Evolutionary conservation across 2,113 vertebrate genomes (phyloP), one percentile per base, ranked within the genome.

Genomic region (Menura novaehollandiae): DNA sequence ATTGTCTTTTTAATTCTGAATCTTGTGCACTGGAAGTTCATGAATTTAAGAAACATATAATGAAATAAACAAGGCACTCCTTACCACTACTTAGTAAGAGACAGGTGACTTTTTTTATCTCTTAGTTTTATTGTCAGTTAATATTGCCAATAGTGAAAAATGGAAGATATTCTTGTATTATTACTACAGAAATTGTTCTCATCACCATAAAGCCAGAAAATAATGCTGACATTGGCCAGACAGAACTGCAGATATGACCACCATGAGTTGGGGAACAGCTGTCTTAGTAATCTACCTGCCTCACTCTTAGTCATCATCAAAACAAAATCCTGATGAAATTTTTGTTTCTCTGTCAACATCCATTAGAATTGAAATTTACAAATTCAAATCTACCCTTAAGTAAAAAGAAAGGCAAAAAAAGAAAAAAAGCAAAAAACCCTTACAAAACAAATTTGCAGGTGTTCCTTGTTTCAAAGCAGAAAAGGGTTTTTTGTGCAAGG

Each of bases 171-270:
- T 69, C 24, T 81, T 90, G 18, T 79, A 64, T 81, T 62, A 80
- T 52, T 89, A 27, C n/a, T 71, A 75, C 28, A 96, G 55, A 60
- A 89, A 88, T 74, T 62, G 66, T 53, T 93, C 10, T 64, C 35
- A 20, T 47, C 43, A 53, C 46, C 91, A 51, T 41, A 68, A 94
- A 63, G 27, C 49, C 28, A 73, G 24, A 89, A 89, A 41, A 69
- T 74, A 75, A 58, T 27, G 10, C 2, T 72, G 14, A 26, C 21
- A 27, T 63, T 67, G 7, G 69, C 44, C 43, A 88, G 37, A 33
- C 9, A 92, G 35, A 85, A 64, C 15, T n/a, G 9, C 33, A 82
- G 14, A 35, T 47, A 53, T 7, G 37, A 62, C 4, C 56, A 53
- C 26, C 20, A 9, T 47, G 11, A 64, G 3, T 30, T 47, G 78